These are phyloP conservation scores for Pachydiplax longipennis DNA, from an alignment of 2,888 invertebrate genomes.

Conservation along the genomic window DNA sequence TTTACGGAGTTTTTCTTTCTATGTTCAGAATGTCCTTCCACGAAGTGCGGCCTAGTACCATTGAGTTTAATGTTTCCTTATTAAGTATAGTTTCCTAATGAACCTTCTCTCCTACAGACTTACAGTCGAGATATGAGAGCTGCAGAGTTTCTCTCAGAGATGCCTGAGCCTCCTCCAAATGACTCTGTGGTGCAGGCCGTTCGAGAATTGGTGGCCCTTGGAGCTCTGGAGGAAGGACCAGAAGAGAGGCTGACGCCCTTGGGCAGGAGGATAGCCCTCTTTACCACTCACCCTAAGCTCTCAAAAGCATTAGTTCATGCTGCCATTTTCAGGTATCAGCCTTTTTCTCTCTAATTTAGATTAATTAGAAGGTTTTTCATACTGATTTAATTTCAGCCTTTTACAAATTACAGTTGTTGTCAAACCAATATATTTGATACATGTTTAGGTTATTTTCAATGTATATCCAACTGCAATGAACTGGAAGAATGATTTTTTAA, in stretches of 20 bases:
- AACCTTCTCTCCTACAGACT: background rate
- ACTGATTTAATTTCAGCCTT: too few relatives aligned
- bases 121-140: conserved; percentile 47
- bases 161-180: conserved; percentile 69
- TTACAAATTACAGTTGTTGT: too few relatives aligned
- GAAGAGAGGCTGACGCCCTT: conserved; percentile 70
- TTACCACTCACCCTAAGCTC: conserved; percentile 69
- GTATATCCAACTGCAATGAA: too few relatives aligned
- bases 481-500: too few relatives aligned
- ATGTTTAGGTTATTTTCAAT: too few relatives aligned
- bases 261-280: conserved; percentile 64
- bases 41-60: too few relatives aligned
- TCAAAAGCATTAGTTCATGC: conserved; percentile 69
- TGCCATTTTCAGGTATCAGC: conserved; percentile 61
- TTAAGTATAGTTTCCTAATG: too few relatives aligned
- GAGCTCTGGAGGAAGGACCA: conserved; percentile 62
- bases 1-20: too few relatives aligned
- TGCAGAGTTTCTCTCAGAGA: conserved; percentile 66
- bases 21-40: too few relatives aligned
- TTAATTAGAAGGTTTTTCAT: background rate
- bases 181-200: conserved; percentile 66
- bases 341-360: background rate
- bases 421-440: too few relatives aligned
- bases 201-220: conserved; percentile 65
- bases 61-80: too few relatives aligned